Evolutionary conservation across 2,888 invertebrate species (phyloP).

Genomic region (Eristalis arbustorum): DNA sequence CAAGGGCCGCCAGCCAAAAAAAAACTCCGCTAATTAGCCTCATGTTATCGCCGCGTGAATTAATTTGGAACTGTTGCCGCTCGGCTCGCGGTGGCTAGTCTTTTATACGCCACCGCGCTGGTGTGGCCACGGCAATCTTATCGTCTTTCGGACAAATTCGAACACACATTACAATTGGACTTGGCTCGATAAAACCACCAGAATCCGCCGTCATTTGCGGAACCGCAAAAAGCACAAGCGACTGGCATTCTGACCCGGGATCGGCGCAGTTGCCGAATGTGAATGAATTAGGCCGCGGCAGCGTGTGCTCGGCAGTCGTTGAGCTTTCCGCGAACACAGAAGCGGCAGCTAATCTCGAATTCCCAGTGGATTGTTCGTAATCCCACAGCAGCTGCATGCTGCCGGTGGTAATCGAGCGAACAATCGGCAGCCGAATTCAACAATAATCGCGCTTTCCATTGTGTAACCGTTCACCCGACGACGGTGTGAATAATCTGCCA

Average conservation of each 20-base stretch:
- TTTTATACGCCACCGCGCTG: conserved; percentile 19
- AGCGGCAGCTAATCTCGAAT: not conserved
- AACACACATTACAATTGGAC: not conserved
- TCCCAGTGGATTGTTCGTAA: no score
- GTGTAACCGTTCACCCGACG: not conserved
- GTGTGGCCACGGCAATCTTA: conserved; percentile 20
- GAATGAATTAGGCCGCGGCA: not conserved
- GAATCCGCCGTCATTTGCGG: not conserved
- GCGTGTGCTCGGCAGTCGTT: not conserved
- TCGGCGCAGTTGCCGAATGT: not conserved
- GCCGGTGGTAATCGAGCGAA: not conserved
- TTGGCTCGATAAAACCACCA: no score
- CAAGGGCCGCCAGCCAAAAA: conserved; percentile 3
- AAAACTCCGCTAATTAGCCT: conserved; percentile 15
- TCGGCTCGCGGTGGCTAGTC: not conserved
- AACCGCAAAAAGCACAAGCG: not conserved
- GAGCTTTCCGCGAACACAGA: no score
- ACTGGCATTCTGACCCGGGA: not conserved
- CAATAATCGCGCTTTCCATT: not conserved
- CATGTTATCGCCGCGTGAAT: conserved; percentile 22
- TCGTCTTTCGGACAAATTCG: not conserved
- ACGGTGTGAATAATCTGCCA: not conserved
- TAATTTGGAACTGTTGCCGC: conserved; percentile 2
- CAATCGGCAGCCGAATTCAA: not conserved
- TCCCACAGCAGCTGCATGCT: not conserved